Percentiles rank a stretch among this genome's conserved stretches.
Conservation (phyloP, 2,113 vertebrate genomes). For the Thalassoma bifasciatum region DNA sequence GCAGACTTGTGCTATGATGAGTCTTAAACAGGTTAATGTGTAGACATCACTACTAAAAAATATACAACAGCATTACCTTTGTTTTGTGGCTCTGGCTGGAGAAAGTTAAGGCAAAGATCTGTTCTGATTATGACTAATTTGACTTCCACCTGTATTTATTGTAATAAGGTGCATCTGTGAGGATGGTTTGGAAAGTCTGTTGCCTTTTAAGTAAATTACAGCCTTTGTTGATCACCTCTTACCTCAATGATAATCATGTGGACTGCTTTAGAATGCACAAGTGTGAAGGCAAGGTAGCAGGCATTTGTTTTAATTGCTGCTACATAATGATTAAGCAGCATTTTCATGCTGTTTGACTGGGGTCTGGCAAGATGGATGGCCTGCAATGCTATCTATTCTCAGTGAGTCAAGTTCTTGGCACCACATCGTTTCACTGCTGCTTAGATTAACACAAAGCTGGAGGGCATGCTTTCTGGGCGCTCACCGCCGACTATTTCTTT, state of each 20-base stretch:
- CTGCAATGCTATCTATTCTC: slow-evolving; percentile 70
- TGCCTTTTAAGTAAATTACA: slow-evolving; percentile 73
- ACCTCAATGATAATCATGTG: slow-evolving; percentile 67
- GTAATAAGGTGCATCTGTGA: slow-evolving; percentile 61
- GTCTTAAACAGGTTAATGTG: slow-evolving; percentile 26
- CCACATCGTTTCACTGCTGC: slow-evolving; percentile 61
- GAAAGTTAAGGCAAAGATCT: slow-evolving; percentile 22
- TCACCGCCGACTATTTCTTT: slow-evolving; percentile 35
- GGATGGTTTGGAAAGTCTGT: slow-evolving; percentile 49
- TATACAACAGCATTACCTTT: slow-evolving; percentile 2
- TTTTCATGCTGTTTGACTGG: slow-evolving; percentile 78
- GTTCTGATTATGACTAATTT: slow-evolving; percentile 58
- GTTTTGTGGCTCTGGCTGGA: not conserved
- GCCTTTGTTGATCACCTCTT: slow-evolving; percentile 68
- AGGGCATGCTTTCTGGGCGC: slow-evolving; percentile 46
- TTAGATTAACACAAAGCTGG: slow-evolving; percentile 66
- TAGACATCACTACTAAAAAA: slow-evolving; percentile 38
- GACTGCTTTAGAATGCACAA: slow-evolving; percentile 62
- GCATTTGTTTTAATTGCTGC: slow-evolving; percentile 81
- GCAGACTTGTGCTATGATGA: too few species aligned
- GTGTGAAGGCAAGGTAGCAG: slow-evolving; percentile 57
- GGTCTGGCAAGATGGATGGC: slow-evolving; percentile 78
- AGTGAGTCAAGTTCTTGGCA: slow-evolving; percentile 62
- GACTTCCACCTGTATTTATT: slow-evolving; percentile 50
- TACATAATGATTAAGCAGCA: slow-evolving; percentile 76